Base-by-base conservation (phyloP, 2,888 invertebrate species). In the Saturnia japonica region DNA sequence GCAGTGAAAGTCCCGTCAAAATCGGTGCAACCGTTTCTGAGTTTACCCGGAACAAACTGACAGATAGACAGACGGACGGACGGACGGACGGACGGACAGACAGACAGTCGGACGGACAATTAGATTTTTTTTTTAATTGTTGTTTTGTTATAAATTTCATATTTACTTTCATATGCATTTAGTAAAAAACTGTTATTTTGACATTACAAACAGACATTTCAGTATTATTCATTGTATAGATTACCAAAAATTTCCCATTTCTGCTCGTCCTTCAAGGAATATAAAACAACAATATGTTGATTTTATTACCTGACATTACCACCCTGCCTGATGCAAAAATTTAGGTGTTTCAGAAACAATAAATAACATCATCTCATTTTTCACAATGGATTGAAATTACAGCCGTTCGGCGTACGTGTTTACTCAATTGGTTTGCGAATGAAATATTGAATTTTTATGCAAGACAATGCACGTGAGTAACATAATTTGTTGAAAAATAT, bases 301-400 rank as follows among this genome's bases (percentile, higher is more conserved):
- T 25, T 54, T 57, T 12, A 57, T 57, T 25, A 25, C 57, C 12
- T 14, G 12, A 57, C 11, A 57, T 51, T 14, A 60, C 57, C 28
- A 40, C 40, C 19, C 64, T 19, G 19, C 34, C 7, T 40, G 34
- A n/a, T 22, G 14, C 40, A 64, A 40, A 40, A 40, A 40, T 64
- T 4, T 64, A 64, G 64, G 64, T 71, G 64, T 71, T 68, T 68
- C 68, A 47, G 57, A 62, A 64, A 64, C 60, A 72, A 74, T 77
- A 79, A 77, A 79, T 77, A 81, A 80, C 78, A 74, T 75, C 69
- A 76, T 78, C 74, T 76, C 73, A 12, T 68, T 43, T 34, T 70
- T 25, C 62, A 83, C 79, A 82, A 84, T 82, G 73, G 75, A 70
- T 76, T 75, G 77, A 80, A 80, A 80, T 84, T 80, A 78, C 70